Evolutionary conservation across 2,888 invertebrate genomes (phyloP).

Genomic region (Agonopterix arenella): DNA sequence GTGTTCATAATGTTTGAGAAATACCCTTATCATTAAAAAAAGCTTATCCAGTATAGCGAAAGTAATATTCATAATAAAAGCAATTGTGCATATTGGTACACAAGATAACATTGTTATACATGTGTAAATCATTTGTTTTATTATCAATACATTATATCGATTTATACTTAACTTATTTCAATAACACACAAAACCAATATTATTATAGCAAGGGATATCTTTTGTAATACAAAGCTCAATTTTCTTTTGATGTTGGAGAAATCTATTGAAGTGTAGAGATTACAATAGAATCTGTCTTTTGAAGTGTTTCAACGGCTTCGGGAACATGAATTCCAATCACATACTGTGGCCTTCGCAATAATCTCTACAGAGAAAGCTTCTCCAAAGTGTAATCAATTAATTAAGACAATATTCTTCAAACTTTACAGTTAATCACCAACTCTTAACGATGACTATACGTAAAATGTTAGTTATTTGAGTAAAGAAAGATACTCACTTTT

Average conservation of each 20-base stretch:
- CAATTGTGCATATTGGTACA: not conserved
- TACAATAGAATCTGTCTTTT: conserved; percentile 40
- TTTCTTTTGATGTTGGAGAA: conserved; percentile 38
- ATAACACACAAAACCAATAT: conserved; percentile 37
- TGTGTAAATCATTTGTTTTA: not conserved
- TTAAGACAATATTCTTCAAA: too few relatives aligned
- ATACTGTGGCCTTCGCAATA: not conserved
- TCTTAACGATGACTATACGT: too few relatives aligned
- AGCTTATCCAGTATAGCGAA: not conserved
- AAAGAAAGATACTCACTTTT: too few relatives aligned
- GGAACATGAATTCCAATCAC: conserved; percentile 32
- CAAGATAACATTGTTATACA: too few relatives aligned
- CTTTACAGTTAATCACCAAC: too few relatives aligned
- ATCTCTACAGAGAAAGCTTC: too few relatives aligned
- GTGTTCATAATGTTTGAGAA: conserved; percentile 62
- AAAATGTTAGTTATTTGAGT: too few relatives aligned
- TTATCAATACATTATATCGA: not conserved
- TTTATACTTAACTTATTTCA: conserved; percentile 14
- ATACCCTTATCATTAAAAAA: conserved; percentile 65
- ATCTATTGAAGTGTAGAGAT: conserved; percentile 35
- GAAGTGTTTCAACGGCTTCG: conserved; percentile 35
- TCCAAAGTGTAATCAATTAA: too few relatives aligned
- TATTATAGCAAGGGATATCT: conserved; percentile 31
- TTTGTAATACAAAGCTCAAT: conserved; percentile 28
- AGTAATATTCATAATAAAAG: not conserved